Percentiles rank a stretch among this genome's conserved stretches.
These are phyloP conservation scores for Cercocebus atys DNA, from an alignment of 2,113 vertebrate species.

Conservation along the genomic window DNA sequence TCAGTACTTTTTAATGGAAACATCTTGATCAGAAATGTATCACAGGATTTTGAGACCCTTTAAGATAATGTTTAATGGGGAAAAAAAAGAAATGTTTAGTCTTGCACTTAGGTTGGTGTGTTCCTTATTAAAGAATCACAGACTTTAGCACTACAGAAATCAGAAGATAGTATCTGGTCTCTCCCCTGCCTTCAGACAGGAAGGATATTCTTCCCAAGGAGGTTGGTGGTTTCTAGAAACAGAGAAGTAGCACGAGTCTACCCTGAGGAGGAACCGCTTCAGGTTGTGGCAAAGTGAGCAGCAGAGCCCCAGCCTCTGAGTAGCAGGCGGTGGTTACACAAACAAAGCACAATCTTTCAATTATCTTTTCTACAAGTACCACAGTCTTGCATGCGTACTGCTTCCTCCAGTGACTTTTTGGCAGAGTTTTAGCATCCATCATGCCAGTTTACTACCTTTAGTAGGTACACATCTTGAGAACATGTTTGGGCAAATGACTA, in stretches of 20 bases:
- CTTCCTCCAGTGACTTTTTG: background rate
- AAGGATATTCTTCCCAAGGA: background rate
- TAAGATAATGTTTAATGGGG: background rate
- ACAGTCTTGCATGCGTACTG: no score
- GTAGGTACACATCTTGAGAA: background rate
- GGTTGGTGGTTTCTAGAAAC: background rate
- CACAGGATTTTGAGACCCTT: background rate
- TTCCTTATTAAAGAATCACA: background rate
- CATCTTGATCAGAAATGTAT: background rate
- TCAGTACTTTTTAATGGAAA: background rate
- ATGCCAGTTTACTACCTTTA: background rate
- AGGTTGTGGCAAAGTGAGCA: background rate
- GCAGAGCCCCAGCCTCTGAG: background rate
- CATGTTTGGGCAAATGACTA: background rate
- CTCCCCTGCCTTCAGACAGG: background rate
- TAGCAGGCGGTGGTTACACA: background rate
- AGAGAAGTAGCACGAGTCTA: background rate
- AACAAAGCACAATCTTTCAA: background rate
- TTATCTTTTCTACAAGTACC: background rate
- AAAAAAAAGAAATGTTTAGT: background rate
- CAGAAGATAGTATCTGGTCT: background rate
- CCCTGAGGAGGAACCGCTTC: background rate
- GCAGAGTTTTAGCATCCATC: background rate
- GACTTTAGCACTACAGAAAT: background rate
- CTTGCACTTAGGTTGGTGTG: background rate